Evolutionary conservation across 2,113 vertebrate genomes (phyloP).

Genomic region (Aldabrachelys gigantea): DNA sequence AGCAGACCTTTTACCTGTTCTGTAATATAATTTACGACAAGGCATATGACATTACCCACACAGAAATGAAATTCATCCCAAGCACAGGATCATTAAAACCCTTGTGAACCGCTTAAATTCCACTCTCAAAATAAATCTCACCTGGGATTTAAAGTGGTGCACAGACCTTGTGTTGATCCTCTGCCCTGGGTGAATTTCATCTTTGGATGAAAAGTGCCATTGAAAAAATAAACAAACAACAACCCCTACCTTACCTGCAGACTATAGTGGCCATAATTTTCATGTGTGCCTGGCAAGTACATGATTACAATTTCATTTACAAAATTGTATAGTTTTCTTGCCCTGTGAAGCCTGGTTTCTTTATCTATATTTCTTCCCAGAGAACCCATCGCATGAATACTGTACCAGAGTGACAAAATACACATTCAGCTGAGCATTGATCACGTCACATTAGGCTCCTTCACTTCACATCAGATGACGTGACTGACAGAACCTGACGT

Average conservation of each 20-base stretch:
- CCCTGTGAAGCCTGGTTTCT: background rate
- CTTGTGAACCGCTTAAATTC: background rate
- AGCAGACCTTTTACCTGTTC: background rate
- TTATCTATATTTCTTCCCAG: background rate
- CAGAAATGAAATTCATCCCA: background rate
- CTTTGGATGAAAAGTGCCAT: background rate
- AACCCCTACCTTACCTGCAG: background rate
- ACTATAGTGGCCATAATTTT: background rate
- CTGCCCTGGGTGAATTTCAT: fast-evolving
- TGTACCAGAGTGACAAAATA: conserved; percentile 14
- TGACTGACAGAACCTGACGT: conserved; percentile 72
- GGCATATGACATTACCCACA: background rate
- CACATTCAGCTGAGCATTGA: conserved; percentile 19
- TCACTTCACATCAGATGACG: conserved; percentile 68
- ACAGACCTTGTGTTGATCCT: background rate
- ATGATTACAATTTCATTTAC: background rate
- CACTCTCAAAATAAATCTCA: background rate
- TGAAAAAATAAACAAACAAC: background rate
- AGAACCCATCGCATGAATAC: background rate
- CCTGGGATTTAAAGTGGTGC: background rate
- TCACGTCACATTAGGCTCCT: conserved; percentile 55
- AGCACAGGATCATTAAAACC: background rate
- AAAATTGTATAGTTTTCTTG: background rate
- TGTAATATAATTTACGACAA: background rate
- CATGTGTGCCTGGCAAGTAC: background rate